Conservation (phyloP, 2,113 vertebrate genomes). For the Heptranchias perlo region DNA sequence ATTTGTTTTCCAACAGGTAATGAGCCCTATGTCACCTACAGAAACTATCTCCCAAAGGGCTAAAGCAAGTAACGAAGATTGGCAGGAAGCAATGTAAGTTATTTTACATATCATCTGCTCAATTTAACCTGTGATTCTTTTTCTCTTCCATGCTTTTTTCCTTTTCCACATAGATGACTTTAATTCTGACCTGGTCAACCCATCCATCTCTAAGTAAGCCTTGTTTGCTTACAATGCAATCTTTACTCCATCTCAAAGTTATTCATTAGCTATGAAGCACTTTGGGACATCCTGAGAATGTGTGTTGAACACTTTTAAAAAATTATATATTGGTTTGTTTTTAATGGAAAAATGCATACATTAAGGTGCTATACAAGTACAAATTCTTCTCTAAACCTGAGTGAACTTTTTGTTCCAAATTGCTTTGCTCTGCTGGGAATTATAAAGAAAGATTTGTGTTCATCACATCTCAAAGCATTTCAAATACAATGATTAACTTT, state of each 20-base stretch:
- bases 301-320: not conserved
- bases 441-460: not conserved
- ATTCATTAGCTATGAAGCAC: not conserved
- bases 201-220: not conserved
- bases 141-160: not conserved
- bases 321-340: not conserved
- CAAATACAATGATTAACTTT: not conserved
- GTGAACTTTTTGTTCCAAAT: not conserved
- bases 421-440: not conserved
- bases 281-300: not conserved
- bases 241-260: not conserved
- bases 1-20: not conserved
- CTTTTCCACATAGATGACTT: not conserved
- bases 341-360: not conserved
- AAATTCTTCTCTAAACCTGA: not conserved
- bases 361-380: not conserved
- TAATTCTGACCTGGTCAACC: not conserved
- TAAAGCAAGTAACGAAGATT: slow-evolving; percentile 40
- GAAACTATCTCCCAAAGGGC: not conserved
- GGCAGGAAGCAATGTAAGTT: slow-evolving; percentile 69
- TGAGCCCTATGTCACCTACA: not conserved
- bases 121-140: not conserved
- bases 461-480: not conserved
- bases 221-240: not conserved
- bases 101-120: not conserved